These are phyloP conservation scores for Drosophila erecta DNA, from an alignment of 1,140 invertebrate species.

Conservation along the genomic window DNA sequence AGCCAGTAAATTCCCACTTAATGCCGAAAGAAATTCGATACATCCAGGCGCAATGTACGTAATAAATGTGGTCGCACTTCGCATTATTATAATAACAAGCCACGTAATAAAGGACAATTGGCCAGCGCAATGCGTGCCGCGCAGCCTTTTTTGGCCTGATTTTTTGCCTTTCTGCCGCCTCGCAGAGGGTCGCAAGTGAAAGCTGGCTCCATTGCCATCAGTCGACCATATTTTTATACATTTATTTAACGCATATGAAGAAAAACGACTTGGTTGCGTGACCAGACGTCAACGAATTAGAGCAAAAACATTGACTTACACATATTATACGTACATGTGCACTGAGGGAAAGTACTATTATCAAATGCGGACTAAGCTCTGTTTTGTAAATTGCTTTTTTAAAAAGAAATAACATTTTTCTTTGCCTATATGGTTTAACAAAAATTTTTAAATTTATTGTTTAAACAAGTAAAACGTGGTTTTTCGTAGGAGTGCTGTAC, in stretches of 20 bases:
- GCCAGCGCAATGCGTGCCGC: conserved; percentile 48
- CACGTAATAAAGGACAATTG: conserved; percentile 66
- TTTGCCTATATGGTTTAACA: too few species aligned
- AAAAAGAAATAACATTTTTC: too few species aligned
- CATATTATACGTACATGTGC: conserved; percentile 26
- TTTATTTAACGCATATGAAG: conserved; percentile 75
- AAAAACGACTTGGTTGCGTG: conserved; percentile 76
- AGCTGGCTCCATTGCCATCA: conserved; percentile 28
- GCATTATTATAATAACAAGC: conserved; percentile 66
- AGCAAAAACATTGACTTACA: conserved; percentile 57
- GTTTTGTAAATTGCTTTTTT: background rate
- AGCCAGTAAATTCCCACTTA: conserved; percentile 28
- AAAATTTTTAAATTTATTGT: too few species aligned
- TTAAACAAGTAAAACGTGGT: too few species aligned
- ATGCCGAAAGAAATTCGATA: conserved; percentile 36
- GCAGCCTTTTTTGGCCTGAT: conserved; percentile 38
- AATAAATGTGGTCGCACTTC: conserved; percentile 41
- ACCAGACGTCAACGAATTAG: conserved; percentile 64
- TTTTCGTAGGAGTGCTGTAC: too few species aligned
- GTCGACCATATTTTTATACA: conserved; percentile 37
- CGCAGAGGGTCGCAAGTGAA: conserved; percentile 38
- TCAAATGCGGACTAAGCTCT: background rate
- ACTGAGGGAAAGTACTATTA: conserved; percentile 13
- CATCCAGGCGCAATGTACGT: conserved; percentile 8
- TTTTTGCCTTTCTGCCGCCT: conserved; percentile 13